phyloP scores from a whole-genome alignment of 2,888 invertebrate species.

The Luffia ferchaultella region DNA sequence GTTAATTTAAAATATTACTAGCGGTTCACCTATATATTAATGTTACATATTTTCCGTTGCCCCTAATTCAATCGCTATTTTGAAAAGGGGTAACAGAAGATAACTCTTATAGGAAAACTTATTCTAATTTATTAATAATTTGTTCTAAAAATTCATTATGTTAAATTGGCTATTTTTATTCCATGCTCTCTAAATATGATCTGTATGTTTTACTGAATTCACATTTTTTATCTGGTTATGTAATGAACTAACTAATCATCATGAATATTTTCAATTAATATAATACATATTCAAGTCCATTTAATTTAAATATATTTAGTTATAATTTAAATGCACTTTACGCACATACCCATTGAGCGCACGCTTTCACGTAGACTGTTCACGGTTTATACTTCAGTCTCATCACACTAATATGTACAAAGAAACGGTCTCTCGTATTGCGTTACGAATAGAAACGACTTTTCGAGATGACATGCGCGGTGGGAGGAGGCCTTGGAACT shows the following conservation, averaged over 20 bases:
- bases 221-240: no score
- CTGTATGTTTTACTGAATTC: no score
- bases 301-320: not conserved
- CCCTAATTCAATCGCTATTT: constrained; percentile 45
- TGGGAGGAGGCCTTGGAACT: constrained; percentile 52
- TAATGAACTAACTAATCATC: no score
- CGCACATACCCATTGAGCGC: not conserved
- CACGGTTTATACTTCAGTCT: constrained; percentile 43
- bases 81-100: constrained; percentile 63
- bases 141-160: not conserved
- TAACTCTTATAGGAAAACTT: constrained; percentile 36
- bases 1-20: constrained; percentile 60
- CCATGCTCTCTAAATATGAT: no score
- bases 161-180: not conserved
- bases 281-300: no score
- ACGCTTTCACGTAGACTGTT: not conserved
- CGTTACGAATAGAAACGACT: constrained; percentile 76
- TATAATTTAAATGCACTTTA: not conserved
- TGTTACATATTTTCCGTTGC: constrained; percentile 59
- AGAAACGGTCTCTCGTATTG: constrained; percentile 38
- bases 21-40: constrained; percentile 55
- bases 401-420: constrained; percentile 65
- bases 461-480: constrained; percentile 60
- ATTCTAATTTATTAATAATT: not conserved
- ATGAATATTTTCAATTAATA: no score